Conservation (phyloP, 1,140 invertebrate genomes). For the Artemia franciscana region DNA sequence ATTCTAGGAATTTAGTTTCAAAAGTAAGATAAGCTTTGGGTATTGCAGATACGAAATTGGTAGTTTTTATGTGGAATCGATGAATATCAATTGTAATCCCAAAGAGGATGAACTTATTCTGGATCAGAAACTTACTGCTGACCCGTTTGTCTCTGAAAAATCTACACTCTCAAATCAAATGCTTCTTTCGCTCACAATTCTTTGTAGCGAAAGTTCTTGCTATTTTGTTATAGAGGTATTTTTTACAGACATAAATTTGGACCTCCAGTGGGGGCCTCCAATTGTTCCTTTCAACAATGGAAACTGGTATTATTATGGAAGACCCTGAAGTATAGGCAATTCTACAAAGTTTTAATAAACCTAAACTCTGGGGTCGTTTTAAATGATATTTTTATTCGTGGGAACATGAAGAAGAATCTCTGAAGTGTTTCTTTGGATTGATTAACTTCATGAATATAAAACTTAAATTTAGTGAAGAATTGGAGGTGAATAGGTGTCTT, state of each 20-base stretch:
- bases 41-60: background rate
- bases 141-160: background rate
- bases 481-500: too few species aligned
- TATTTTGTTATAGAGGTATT: background rate
- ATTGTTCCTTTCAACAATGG: background rate
- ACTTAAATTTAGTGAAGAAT: too few species aligned
- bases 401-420: background rate
- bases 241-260: background rate
- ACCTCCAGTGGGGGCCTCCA: background rate
- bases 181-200: background rate
- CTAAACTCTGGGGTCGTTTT: background rate
- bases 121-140: background rate
- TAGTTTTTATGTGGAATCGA: background rate
- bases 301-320: background rate
- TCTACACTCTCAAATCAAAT: background rate
- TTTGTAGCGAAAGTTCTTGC: background rate
- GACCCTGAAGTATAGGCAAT: background rate
- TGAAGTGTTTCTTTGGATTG: background rate
- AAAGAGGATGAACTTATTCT: background rate
- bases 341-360: background rate
- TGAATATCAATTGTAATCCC: background rate
- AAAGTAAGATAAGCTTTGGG: background rate
- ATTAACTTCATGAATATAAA: too few species aligned
- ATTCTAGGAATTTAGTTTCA: background rate
- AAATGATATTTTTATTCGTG: background rate